Evolutionary conservation across 2,888 invertebrate species (phyloP), one percentile per base, ranked within the genome.

Genomic region (Drosophila mercatorum): DNA sequence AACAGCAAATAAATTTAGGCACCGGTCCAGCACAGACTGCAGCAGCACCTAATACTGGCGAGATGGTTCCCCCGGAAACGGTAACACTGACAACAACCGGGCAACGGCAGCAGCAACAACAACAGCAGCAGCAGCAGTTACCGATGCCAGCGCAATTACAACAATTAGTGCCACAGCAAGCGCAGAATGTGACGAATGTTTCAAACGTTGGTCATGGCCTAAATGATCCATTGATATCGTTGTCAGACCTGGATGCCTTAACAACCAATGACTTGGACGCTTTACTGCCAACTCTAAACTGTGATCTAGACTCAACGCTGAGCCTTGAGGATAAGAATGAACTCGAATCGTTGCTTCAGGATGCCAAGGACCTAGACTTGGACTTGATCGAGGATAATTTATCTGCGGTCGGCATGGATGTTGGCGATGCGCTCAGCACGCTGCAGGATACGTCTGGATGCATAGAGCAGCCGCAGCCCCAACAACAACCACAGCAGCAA

Each of bases 191-290:
- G 41, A 22, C 73, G 41, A 72, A 64, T 44, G 47, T 65, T 53
- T 26, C 63, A 36, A 34, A 57, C 12, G 59, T 64, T 43, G 64
- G 62, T 38, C 80, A 78, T n/a, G 72, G 73, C n/a, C 74, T 91
- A 34, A 79, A 80, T 38, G 91, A 91, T 78, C 89, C 90, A 2
- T 65, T 91, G 22, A 91, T 91, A 12, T 89, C 90, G 12, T 75
- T 92, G 34, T 91, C 92, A 10, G 92, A 92, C 68, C 78, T 93
- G 60, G 92, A 92, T 72, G 92, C 92, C 47, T 75, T 93, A 52
- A 91, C 92, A 22, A 92, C 92, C 63, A 92, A 91, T 61, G 96
- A 95, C 91, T 93, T 96, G 63, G 96, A 96, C 84, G 95, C 95
- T 82, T 93, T 96, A 81, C 93, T 96, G 89, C 95, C 94, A 73